These are phyloP conservation scores for Chrysoperla carnea DNA, from an alignment of 1,140 invertebrate genomes.

Conservation along the genomic window DNA sequence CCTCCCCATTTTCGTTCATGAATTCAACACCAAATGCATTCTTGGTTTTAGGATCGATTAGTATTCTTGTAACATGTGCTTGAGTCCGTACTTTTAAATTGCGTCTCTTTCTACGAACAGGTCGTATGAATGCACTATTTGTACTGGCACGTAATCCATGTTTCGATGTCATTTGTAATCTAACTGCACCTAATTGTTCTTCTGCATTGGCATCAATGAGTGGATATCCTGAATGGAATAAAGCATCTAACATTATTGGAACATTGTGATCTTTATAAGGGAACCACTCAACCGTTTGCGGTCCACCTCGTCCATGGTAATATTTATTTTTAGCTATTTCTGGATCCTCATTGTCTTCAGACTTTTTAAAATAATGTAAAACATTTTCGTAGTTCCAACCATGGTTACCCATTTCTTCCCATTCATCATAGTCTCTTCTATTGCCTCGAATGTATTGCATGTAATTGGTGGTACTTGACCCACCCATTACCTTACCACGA, in stretches of 20 bases:
- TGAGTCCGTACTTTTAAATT: constrained; percentile 56
- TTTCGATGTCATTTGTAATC: constrained; percentile 34
- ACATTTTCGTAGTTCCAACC: constrained; percentile 31
- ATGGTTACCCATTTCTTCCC: constrained; percentile 25
- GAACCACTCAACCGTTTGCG: constrained; percentile 39
- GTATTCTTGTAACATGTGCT: constrained; percentile 46
- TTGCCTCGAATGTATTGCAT: constrained; percentile 33
- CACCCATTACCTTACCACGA: constrained; percentile 32
- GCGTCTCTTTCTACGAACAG: constrained; percentile 40
- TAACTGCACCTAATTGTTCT: constrained; percentile 34
- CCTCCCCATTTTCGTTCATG: constrained; percentile 21
- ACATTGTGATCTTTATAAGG: constrained; percentile 37
- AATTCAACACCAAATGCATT: constrained; percentile 51
- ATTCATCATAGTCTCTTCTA: constrained; percentile 31
- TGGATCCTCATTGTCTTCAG: constrained; percentile 29
- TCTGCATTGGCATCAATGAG: constrained; percentile 33
- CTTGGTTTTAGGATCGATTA: constrained; percentile 52
- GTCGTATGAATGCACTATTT: constrained; percentile 52
- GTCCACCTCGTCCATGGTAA: constrained; percentile 38
- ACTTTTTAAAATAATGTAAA: constrained; percentile 30
- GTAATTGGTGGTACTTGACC: constrained; percentile 31
- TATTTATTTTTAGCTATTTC: constrained; percentile 15
- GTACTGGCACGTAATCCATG: constrained; percentile 49
- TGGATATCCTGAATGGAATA: constrained; percentile 20
- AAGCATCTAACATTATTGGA: constrained; percentile 22